Base-by-base conservation (phyloP, 2,797 vertebrate genomes). In the Borostomias antarcticus region DNA sequence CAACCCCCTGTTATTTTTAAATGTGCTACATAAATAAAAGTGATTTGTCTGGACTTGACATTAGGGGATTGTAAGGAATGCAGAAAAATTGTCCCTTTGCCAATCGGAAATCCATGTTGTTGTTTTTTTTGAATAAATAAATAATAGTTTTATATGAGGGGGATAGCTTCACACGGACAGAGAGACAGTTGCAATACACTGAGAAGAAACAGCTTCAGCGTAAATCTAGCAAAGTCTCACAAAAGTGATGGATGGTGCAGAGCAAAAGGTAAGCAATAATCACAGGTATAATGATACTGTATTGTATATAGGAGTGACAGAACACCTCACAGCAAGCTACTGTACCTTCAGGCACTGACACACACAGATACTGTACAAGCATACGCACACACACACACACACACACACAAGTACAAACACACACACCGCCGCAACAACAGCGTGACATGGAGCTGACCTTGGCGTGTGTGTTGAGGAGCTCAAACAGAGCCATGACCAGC, bases 401-500 rank as follows among this genome's bases (percentile, higher is more conserved):
- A 28, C 28, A 67, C 26, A 58, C 26, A 51, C 29, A 58, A 17
- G 10, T 21, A 48, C 53, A 56, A 3, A 66, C 53, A 66, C 51
- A 53, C 23, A 48, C 50, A 65, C 63, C n/a, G n/a, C n/a, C n/a
- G n/a, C n/a, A n/a, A n/a, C n/a, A n/a, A n/a, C n/a, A n/a, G n/a
- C n/a, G n/a, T n/a, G n/a, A n/a, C n/a, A n/a, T n/a, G n/a, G n/a
- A n/a, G n/a, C n/a, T n/a, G n/a, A 96, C 97, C 95, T 99, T 99
- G 58, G 96, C 95, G 0, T 97, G 96, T 0, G 97, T 99, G 89
- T 99, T 97, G 82, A 99, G 92, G 35, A 99, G 92, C 84, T 99
- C 96, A 0, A 97, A 97, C 72, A 99, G 88, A 0, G 97, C 97
- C 93, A 96, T 95, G 80, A 95, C 93, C 0, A 99, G 91, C 68